Conservation (phyloP, 2,888 invertebrate species). For the Allophyes oxyacanthae region DNA sequence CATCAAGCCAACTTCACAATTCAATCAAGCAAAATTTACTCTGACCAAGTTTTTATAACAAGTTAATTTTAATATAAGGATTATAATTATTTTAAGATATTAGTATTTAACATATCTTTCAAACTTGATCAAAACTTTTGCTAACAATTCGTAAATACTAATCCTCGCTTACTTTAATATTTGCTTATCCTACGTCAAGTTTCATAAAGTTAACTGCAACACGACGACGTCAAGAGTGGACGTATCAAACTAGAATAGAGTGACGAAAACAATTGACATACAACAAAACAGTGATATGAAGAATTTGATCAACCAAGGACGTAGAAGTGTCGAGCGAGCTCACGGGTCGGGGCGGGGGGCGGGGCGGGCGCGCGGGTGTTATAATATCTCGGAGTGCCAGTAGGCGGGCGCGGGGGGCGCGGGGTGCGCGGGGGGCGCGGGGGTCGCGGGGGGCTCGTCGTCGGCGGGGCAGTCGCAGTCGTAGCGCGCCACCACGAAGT, state of each 20-base stretch:
- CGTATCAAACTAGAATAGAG: constrained; percentile 37
- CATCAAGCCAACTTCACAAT: constrained; percentile 39
- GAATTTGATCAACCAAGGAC: constrained; percentile 13
- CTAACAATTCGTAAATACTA: constrained; percentile 36
- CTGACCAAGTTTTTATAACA: constrained; percentile 50
- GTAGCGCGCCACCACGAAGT: constrained; percentile 81
- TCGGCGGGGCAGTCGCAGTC: constrained; percentile 82
- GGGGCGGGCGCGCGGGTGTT: constrained; percentile 55
- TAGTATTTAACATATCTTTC: constrained; percentile 29
- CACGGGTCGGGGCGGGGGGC: constrained; percentile 7
- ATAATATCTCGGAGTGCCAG: constrained; percentile 69
- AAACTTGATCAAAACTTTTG: constrained; percentile 56
- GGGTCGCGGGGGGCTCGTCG: constrained; percentile 43
- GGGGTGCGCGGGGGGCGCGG: constrained; percentile 30
- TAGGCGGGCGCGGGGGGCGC: constrained; percentile 58
- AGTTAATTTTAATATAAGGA: constrained; percentile 25
- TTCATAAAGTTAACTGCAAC: constrained; percentile 44
- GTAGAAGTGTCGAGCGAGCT: constrained; percentile 1
- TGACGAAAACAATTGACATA: constrained; percentile 50
- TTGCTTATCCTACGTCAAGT: constrained; percentile 33
- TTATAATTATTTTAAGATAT: constrained; percentile 33
- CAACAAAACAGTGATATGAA: constrained; percentile 49
- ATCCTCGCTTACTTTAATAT: constrained; percentile 37
- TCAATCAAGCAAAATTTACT: constrained; percentile 41
- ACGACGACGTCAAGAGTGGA: constrained; percentile 44